Evolutionary conservation across 2,113 vertebrate genomes (phyloP).

Genomic region (Poicephalus gulielmi): DNA sequence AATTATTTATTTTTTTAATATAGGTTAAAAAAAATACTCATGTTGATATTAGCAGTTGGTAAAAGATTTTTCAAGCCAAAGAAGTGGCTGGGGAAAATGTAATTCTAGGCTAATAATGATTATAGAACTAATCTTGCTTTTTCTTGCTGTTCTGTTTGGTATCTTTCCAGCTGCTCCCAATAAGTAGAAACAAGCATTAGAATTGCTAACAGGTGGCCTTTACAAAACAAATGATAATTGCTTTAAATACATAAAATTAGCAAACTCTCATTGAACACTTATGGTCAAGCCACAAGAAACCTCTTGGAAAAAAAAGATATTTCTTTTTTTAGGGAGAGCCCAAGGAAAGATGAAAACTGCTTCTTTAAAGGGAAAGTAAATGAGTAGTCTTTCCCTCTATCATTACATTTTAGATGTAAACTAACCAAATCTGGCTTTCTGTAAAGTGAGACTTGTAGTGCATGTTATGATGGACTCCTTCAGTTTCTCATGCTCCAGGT

Average conservation of each 20-base stretch:
- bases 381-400: background rate
- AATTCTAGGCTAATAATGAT: background rate
- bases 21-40: background rate
- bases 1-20: background rate
- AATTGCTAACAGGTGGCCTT: background rate
- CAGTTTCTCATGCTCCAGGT: background rate
- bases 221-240: background rate
- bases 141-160: background rate
- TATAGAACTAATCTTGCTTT: background rate
- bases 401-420: background rate
- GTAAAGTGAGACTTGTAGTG: background rate
- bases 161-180: background rate
- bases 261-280: background rate
- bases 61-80: background rate
- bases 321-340: background rate
- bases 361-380: conserved; percentile 13
- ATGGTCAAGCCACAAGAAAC: background rate
- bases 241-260: background rate
- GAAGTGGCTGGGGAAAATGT: background rate
- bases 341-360: background rate
- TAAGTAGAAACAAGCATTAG: background rate
- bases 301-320: background rate
- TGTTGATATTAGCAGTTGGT: background rate
- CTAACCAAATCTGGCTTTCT: background rate
- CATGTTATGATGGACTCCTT: background rate